Conservation (phyloP, 1,140 invertebrate species). For the Heliothis subflexa region DNA sequence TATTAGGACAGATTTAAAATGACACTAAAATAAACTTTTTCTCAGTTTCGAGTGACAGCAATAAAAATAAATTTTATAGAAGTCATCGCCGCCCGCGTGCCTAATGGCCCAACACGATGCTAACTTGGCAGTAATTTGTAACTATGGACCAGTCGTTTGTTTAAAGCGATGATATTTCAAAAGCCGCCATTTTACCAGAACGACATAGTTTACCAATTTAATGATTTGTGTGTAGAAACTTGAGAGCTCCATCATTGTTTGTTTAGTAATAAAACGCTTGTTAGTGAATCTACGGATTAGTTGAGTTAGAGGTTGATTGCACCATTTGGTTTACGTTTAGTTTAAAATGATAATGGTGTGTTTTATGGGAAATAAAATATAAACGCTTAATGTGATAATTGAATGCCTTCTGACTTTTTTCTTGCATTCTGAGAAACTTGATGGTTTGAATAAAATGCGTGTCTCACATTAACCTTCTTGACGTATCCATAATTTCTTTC, state of each 20-base stretch:
- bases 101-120: not conserved
- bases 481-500: no score
- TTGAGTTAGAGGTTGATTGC: slow-evolving; percentile 13
- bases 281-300: slow-evolving; percentile 18
- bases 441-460: no score
- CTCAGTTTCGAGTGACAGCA: not conserved
- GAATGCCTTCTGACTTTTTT: no score
- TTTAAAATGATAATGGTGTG: not conserved
- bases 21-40: no score
- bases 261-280: slow-evolving; percentile 29
- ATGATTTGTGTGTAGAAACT: slow-evolving; percentile 30
- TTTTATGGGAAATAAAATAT: not conserved
- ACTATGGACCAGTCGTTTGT: slow-evolving; percentile 33
- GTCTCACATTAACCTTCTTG: no score
- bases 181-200: slow-evolving; percentile 21
- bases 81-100: not conserved
- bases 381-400: no score
- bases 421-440: no score
- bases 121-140: slow-evolving; percentile 27
- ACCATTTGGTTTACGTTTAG: not conserved
- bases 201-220: slow-evolving; percentile 12
- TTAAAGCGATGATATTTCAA: slow-evolving; percentile 45
- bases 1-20: no score
- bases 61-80: not conserved
- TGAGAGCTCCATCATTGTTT: slow-evolving; percentile 25